phyloP scores from a whole-genome alignment of 2,888 invertebrate species.

The Drosophila mimica region DNA sequence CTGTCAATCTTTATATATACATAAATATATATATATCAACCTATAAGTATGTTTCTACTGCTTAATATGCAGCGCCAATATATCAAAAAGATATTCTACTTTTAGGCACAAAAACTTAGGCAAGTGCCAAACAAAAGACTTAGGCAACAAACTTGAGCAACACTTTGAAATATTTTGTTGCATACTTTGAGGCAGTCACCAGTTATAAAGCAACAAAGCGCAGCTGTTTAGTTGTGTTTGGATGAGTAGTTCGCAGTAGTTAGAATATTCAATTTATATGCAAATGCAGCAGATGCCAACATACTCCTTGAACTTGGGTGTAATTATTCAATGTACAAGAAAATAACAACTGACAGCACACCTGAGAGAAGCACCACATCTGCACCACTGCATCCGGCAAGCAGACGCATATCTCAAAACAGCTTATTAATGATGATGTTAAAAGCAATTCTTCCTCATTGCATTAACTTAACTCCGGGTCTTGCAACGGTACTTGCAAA shows the following conservation, averaged over 20 bases:
- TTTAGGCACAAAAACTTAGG: constrained; percentile 25
- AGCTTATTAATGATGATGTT: constrained; percentile 39
- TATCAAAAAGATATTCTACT: neutral
- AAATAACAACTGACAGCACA: constrained; percentile 37
- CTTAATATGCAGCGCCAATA: neutral
- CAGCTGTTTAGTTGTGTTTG: neutral
- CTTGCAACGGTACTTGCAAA: constrained; percentile 22
- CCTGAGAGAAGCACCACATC: constrained; percentile 5
- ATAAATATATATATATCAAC: neutral
- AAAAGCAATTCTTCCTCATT: constrained; percentile 71
- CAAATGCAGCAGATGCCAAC: constrained; percentile 47
- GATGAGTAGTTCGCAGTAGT: constrained; percentile 5
- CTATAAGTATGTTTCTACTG: constrained; percentile 4
- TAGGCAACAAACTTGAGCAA: constrained; percentile 47
- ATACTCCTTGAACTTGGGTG: constrained; percentile 49
- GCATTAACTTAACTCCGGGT: constrained; percentile 20
- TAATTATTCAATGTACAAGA: constrained; percentile 55
- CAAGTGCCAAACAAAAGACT: constrained; percentile 52
- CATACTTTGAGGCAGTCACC: constrained; percentile 36
- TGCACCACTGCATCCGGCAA: constrained; percentile 64
- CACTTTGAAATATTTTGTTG: neutral
- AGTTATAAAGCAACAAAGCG: neutral
- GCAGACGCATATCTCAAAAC: constrained; percentile 37
- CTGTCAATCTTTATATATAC: neutral
- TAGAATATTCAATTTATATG: constrained; percentile 65